phyloP scores from a whole-genome alignment of 2,113 vertebrate species.

The Myotis yumanensis region DNA sequence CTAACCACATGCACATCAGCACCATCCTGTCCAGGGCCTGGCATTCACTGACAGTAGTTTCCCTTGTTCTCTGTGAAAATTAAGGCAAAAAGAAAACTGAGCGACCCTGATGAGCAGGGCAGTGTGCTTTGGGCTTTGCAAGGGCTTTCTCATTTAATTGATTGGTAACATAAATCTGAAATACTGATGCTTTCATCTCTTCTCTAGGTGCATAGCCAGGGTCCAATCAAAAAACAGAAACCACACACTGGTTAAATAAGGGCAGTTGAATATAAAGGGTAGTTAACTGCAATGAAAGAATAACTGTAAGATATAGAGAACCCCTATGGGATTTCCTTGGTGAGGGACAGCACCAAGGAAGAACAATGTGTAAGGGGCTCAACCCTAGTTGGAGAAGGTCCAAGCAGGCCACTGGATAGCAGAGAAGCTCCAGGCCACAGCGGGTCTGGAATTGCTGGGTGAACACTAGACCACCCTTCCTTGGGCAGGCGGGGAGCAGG shows the following conservation, averaged over 20 bases:
- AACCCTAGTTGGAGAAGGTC: background rate
- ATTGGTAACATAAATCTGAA: background rate
- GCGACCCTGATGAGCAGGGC: background rate
- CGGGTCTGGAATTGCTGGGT: too few species aligned
- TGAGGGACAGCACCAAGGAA: background rate
- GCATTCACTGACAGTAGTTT: background rate
- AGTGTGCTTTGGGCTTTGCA: accelerated
- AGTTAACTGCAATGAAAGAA: background rate
- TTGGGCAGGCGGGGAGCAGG: accelerated
- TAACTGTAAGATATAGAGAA: background rate
- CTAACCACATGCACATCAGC: background rate
- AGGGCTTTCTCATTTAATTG: background rate
- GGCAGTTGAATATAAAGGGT: background rate
- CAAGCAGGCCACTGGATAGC: background rate
- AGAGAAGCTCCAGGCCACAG: background rate
- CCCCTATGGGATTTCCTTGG: accelerated
- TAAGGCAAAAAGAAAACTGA: background rate
- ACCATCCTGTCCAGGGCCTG: background rate
- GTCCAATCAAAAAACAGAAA: background rate
- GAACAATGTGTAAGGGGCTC: background rate
- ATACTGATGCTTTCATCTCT: background rate
- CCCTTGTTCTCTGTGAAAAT: background rate
- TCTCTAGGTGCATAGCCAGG: background rate
- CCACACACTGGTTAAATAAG: background rate
- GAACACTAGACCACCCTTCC: background rate